Evolutionary conservation across 2,888 invertebrate species (phyloP).

Genomic region (Saturnia pavonia): DNA sequence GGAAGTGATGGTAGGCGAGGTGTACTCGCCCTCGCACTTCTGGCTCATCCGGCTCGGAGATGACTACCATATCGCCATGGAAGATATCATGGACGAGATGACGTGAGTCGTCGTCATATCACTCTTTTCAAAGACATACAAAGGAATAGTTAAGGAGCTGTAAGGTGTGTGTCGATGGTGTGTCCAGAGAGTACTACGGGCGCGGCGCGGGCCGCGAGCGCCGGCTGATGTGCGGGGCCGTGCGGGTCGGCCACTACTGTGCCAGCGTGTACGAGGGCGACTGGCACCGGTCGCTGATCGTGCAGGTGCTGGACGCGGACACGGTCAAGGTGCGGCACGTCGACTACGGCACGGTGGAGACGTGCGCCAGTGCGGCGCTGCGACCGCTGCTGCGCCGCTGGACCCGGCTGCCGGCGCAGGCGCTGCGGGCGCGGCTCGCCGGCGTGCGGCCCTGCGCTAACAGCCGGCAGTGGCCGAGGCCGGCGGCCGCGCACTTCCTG

Average conservation of each 20-base stretch:
- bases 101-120: slow-evolving; percentile 52
- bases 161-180: slow-evolving; percentile 4
- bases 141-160: no score
- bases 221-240: slow-evolving; percentile 55
- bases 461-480: not conserved
- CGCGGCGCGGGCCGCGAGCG: slow-evolving; percentile 49
- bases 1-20: slow-evolving; percentile 73
- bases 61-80: slow-evolving; percentile 56
- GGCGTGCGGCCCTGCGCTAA: slow-evolving; percentile 68
- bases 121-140: no score
- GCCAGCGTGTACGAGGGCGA: slow-evolving; percentile 65
- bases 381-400: slow-evolving; percentile 64
- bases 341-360: slow-evolving; percentile 81
- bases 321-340: slow-evolving; percentile 76
- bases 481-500: slow-evolving; percentile 16
- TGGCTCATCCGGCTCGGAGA: slow-evolving; percentile 74
- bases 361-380: slow-evolving; percentile 45
- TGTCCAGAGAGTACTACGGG: slow-evolving; percentile 55
- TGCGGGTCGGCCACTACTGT: slow-evolving; percentile 75
- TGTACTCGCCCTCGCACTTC: slow-evolving; percentile 82
- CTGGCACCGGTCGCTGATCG: slow-evolving; percentile 79
- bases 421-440: slow-evolving; percentile 74
- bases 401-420: slow-evolving; percentile 73
- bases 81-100: slow-evolving; percentile 77
- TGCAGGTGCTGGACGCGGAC: slow-evolving; percentile 44